Percentiles rank a stretch among this genome's conserved stretches.
Conservation (phyloP, 1,140 invertebrate species). For the Papilio helenus region DNA sequence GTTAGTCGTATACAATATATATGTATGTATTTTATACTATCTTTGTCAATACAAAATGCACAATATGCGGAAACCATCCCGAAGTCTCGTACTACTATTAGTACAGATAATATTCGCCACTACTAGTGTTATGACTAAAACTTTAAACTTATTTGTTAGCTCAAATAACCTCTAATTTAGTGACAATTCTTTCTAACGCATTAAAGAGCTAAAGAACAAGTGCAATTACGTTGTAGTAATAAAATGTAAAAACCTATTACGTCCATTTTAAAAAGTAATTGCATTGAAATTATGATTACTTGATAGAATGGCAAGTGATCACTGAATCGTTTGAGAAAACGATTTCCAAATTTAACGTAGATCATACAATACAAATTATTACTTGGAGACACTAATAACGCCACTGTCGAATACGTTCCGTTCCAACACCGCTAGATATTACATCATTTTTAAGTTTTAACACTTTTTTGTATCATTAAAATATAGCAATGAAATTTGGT, state of each 20-base stretch:
- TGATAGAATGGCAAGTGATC: conserved; percentile 36
- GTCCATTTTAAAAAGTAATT: conserved; percentile 70
- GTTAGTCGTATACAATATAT: conserved; percentile 27
- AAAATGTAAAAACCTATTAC: conserved; percentile 67
- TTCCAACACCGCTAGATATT: neutral
- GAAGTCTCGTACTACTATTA: conserved; percentile 53
- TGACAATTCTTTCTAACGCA: conserved; percentile 52
- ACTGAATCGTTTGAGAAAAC: conserved; percentile 35
- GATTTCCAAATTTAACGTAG: neutral
- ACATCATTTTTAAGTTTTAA: neutral
- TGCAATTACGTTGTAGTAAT: conserved; percentile 74
- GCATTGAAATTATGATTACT: conserved; percentile 40
- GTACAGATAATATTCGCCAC: conserved; percentile 39
- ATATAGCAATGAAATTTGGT: too few species aligned
- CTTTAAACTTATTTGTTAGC: conserved; percentile 41
- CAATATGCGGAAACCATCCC: conserved; percentile 31
- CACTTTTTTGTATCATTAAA: too few species aligned
- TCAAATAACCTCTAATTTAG: conserved; percentile 49
- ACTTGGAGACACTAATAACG: neutral
- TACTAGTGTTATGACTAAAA: conserved; percentile 43
- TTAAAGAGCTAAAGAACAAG: conserved; percentile 73
- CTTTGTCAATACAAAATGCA: conserved; percentile 19
- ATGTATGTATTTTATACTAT: conserved; percentile 32
- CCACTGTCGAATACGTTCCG: neutral
- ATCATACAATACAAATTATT: neutral